Percentiles rank a stretch among this genome's conserved stretches.
Conservation (phyloP, 2,888 invertebrate species). For the Odontothrips loti region DNA sequence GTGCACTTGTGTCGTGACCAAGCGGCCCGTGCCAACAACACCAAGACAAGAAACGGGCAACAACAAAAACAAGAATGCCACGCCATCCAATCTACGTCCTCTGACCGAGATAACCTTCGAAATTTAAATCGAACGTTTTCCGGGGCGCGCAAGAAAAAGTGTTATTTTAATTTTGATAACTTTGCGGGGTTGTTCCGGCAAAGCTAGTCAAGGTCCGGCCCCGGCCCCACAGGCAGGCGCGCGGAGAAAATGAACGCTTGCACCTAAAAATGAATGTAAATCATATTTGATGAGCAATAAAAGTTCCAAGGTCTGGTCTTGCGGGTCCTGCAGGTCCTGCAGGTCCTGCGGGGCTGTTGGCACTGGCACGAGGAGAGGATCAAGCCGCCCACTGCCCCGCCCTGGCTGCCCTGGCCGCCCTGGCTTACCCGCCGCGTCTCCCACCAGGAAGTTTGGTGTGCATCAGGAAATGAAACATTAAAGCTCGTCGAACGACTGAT, state of each 20-base stretch:
- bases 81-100: too few relatives aligned
- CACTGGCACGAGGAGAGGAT: not conserved
- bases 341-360: not conserved
- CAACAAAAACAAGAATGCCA: not conserved
- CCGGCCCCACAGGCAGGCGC: not conserved
- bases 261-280: slow-evolving; percentile 9
- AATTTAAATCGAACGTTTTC: too few relatives aligned
- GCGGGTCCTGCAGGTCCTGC: not conserved
- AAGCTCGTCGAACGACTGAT: slow-evolving; percentile 19
- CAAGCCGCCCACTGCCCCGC: not conserved
- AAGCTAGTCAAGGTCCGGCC: not conserved
- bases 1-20: too few relatives aligned
- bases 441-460: slow-evolving; percentile 1
- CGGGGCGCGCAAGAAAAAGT: too few relatives aligned
- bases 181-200: not conserved
- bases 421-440: not conserved
- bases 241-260: not conserved
- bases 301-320: not conserved
- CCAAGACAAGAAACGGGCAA: not conserved
- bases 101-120: too few relatives aligned
- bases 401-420: not conserved
- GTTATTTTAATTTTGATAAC: too few relatives aligned
- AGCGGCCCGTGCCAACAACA: too few relatives aligned
- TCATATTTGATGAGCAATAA: slow-evolving; percentile 3
- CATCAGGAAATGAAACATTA: slow-evolving; percentile 25